Conservation (phyloP, 2,797 vertebrate genomes). For the Kryptopterus vitreolus region DNA sequence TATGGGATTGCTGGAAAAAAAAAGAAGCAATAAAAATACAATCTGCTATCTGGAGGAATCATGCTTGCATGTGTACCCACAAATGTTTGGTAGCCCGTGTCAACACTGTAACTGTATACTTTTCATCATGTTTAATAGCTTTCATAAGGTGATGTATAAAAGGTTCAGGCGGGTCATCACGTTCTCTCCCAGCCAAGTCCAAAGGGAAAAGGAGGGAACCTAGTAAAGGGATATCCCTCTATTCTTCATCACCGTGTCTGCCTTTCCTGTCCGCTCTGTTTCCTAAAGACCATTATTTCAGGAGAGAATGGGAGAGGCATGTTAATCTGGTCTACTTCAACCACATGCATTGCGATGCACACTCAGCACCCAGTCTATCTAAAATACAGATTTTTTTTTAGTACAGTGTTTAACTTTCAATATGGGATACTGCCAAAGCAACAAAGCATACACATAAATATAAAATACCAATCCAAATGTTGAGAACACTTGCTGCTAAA, state of each 20-base stretch:
- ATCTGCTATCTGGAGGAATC: neutral
- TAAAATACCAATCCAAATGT: neutral
- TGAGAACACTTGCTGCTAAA: neutral
- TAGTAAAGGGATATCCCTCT: constrained; percentile 82
- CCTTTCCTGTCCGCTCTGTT: constrained; percentile 78
- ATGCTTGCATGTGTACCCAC: neutral
- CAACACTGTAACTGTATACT: neutral
- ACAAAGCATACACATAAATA: constrained; percentile 4
- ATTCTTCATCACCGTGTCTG: constrained; percentile 77
- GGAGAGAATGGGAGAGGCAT: constrained; percentile 56
- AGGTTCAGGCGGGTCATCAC: constrained; percentile 31
- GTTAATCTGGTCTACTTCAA: constrained; percentile 48
- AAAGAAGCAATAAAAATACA: neutral
- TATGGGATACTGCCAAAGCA: constrained; percentile 13
- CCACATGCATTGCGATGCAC: constrained; percentile 20
- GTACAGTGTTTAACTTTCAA: neutral
- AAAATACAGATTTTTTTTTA: constrained; percentile 6
- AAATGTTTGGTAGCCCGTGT: neutral
- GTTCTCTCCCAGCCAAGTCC: constrained; percentile 65
- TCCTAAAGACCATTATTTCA: constrained; percentile 77
- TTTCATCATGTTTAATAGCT: neutral
- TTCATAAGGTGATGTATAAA: constrained; percentile 7
- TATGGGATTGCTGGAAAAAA: too few relatives aligned
- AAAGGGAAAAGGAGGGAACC: constrained; percentile 76
- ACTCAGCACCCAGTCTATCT: neutral